Evolutionary conservation across 2,113 vertebrate species (phyloP), one percentile per base, ranked within the genome.

Genomic region (Caranx ignobilis): DNA sequence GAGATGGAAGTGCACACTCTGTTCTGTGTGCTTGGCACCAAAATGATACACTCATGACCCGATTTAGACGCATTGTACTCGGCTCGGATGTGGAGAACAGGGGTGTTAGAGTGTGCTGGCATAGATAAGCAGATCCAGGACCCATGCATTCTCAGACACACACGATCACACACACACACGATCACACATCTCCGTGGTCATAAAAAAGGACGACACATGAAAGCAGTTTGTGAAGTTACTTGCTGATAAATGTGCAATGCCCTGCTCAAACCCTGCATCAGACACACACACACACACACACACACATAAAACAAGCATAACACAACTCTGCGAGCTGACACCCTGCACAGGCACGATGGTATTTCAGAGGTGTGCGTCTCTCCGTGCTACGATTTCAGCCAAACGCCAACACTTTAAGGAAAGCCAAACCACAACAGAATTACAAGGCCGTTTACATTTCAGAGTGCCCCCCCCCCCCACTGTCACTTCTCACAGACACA

Each of bases 41-140:
- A 87, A 88, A 90, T n/a, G 43, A 82, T 64, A 32, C 82, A 75
- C 75, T 71, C 73, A 70, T 82, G 85, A 92, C 88, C 84, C 34
- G 68, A 78, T 88, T 88, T 81, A 87, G 84, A 84, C 1, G 37
- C 79, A 83, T 59, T 75, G 75, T 81, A 15, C 37, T 87, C 65
- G n/a, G 81, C 69, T 50, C 21, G 47, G 79, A 79, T 66, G 79
- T 60, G 56, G 70, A 84, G 78, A 84, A 74, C 70, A 50, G 67
- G 13, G 67, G 63, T 77, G 75, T 82, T 77, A 39, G 35, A 77
- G 56, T 73, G 68, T 26, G 57, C 12, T 60, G 57, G 69, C 43
- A 74, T 11, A 82, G 73, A 78, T 55, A 13, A 52, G 69, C 50
- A 65, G 31, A 81, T 26, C 45, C 72, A 66, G 18, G 71, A 86